phyloP scores from a whole-genome alignment of 2,113 vertebrate species.

The Terrapene triunguis region DNA sequence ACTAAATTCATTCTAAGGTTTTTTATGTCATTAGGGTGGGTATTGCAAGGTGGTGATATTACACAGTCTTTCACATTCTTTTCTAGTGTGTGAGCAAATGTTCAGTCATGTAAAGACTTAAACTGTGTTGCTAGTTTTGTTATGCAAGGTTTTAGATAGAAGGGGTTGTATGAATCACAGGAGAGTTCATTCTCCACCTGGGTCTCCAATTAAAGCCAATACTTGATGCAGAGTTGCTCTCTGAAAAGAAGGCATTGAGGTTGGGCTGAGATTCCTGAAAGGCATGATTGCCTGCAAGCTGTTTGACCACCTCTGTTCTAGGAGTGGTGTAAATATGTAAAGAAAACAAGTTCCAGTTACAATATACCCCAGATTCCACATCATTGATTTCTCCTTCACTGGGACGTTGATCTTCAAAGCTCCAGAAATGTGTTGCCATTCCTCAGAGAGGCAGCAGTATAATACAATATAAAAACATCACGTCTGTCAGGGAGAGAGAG shows the following conservation, averaged over 20 bases:
- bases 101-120: neutral
- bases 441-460: neutral
- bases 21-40: too few relatives aligned
- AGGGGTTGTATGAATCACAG: fast-evolving
- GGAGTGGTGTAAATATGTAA: neutral
- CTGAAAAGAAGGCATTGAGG: neutral
- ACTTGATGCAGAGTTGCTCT: fast-evolving
- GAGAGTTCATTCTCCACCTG: fast-evolving
- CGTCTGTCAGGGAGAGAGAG: neutral
- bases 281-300: neutral
- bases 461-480: neutral
- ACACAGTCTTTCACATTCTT: fast-evolving
- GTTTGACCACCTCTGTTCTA: neutral
- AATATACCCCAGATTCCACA: neutral
- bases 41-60: neutral
- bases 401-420: neutral
- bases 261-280: neutral
- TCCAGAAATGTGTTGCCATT: neutral
- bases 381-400: neutral
- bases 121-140: neutral
- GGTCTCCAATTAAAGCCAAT: neutral
- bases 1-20: neutral
- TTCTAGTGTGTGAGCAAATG: neutral
- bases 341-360: neutral
- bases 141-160: neutral